These are phyloP conservation scores for Calephelis virginiensis DNA, from an alignment of 1,140 invertebrate species.

Conservation along the genomic window DNA sequence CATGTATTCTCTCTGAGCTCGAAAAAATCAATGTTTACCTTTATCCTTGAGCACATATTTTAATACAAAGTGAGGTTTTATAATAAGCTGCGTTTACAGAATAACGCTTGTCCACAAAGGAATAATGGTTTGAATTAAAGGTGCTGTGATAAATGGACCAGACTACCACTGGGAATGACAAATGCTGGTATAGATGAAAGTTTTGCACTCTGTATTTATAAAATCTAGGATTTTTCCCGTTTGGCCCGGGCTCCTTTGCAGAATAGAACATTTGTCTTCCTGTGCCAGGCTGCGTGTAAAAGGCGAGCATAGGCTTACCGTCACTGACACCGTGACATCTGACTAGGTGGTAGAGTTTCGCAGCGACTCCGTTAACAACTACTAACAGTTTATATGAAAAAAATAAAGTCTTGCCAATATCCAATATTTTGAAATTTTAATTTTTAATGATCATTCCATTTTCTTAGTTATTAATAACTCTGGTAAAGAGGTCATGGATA, in stretches of 20 bases:
- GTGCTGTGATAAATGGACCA: constrained; percentile 59
- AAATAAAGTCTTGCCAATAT: too few species aligned
- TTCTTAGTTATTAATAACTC: not conserved
- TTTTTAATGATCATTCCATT: not conserved
- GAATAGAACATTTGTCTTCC: too few species aligned
- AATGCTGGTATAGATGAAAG: constrained; percentile 27
- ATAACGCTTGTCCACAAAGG: constrained; percentile 72
- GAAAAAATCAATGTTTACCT: constrained; percentile 77
- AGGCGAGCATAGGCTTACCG: too few species aligned
- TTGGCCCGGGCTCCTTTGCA: too few species aligned
- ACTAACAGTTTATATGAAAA: too few species aligned
- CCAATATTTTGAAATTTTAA: too few species aligned
- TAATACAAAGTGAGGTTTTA: constrained; percentile 72
- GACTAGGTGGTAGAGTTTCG: too few species aligned
- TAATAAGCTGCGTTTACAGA: constrained; percentile 74
- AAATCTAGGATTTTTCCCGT: too few species aligned
- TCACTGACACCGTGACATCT: too few species aligned
- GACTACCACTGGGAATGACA: constrained; percentile 28
- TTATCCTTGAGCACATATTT: constrained; percentile 75
- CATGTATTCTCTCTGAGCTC: constrained; percentile 64
- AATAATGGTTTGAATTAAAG: constrained; percentile 62
- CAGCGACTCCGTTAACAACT: too few species aligned
- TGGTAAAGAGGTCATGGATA: not conserved
- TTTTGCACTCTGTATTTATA: constrained; percentile 18
- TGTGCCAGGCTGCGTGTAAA: too few species aligned